A percentile compares a stretch with the other conserved stretches of the same genome.
Evolutionary conservation across 2,113 vertebrate species (phyloP).

Genomic region (Prietella phreatophila): DNA sequence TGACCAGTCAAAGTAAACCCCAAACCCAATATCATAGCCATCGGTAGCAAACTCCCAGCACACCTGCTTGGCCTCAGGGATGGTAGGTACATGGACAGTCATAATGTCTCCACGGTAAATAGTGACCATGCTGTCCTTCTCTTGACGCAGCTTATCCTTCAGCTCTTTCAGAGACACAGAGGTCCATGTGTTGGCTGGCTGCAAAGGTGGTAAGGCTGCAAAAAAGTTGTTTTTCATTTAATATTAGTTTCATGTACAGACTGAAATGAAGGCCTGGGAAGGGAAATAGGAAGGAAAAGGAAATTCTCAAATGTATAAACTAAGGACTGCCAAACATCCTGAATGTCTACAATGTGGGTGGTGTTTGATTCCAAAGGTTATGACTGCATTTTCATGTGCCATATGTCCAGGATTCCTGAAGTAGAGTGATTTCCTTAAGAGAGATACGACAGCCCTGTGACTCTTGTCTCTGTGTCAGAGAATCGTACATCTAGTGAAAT

Average conservation of each 20-base stretch:
- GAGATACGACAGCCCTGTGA: not conserved
- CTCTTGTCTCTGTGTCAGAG: not conserved
- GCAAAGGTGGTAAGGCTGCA: constrained; percentile 81
- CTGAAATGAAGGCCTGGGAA: not conserved
- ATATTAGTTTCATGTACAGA: not conserved
- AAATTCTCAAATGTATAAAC: not conserved
- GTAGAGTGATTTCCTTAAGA: not conserved
- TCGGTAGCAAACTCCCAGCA: constrained; percentile 99
- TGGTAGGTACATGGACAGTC: constrained; percentile 91
- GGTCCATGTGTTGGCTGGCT: constrained; percentile 88
- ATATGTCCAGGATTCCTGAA: not conserved
- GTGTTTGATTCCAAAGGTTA: not conserved
- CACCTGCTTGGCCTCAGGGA: constrained; percentile 87
- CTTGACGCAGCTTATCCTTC: constrained; percentile 84
- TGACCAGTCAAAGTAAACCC: constrained; percentile 97
- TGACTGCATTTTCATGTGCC: not conserved
- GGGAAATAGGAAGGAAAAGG: too few relatives aligned
- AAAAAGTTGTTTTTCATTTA: constrained; percentile 25
- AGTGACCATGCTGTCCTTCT: constrained; percentile 87
- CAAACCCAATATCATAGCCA: constrained; percentile 95
- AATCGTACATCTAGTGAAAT: not conserved
- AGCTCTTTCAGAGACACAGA: constrained; percentile 86
- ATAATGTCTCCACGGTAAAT: constrained; percentile 93
- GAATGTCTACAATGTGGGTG: too few relatives aligned
- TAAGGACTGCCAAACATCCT: not conserved